Evolutionary conservation across 2,113 vertebrate species (phyloP).

Genomic region (Anguilla rostrata): DNA sequence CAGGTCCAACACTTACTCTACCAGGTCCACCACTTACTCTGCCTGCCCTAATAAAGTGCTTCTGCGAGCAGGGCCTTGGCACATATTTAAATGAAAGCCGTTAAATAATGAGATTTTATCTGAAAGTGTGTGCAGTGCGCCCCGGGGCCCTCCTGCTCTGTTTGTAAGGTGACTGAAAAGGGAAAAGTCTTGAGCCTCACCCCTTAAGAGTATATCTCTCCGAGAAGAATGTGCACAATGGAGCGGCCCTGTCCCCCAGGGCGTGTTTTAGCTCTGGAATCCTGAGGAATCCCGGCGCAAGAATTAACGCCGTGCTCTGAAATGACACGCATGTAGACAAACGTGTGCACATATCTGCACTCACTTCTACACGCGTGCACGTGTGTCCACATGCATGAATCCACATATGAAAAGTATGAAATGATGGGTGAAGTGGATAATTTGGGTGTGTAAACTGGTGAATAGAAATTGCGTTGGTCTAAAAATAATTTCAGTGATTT

Average conservation of each 20-base stretch:
- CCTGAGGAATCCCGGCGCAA: background rate
- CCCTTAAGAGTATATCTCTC: conserved; percentile 13
- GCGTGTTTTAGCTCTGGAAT: conserved; percentile 9
- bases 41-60: background rate
- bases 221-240: conserved; percentile 17
- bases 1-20: background rate
- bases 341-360: background rate
- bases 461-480: too few species aligned
- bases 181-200: conserved; percentile 1
- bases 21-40: background rate
- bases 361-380: background rate
- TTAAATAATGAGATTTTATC: background rate
- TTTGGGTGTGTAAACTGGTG: too few species aligned
- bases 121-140: background rate
- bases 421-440: too few species aligned
- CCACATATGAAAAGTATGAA: too few species aligned
- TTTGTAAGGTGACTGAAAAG: background rate
- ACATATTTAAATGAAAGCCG: background rate
- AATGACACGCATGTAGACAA: background rate
- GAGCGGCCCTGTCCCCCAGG: conserved; percentile 13
- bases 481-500: too few species aligned
- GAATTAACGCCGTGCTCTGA: background rate
- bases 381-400: too few species aligned
- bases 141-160: background rate
- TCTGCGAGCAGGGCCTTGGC: background rate